Evolutionary conservation across 2,888 invertebrate genomes (phyloP).

Genomic region (Folsomia manolachei): DNA sequence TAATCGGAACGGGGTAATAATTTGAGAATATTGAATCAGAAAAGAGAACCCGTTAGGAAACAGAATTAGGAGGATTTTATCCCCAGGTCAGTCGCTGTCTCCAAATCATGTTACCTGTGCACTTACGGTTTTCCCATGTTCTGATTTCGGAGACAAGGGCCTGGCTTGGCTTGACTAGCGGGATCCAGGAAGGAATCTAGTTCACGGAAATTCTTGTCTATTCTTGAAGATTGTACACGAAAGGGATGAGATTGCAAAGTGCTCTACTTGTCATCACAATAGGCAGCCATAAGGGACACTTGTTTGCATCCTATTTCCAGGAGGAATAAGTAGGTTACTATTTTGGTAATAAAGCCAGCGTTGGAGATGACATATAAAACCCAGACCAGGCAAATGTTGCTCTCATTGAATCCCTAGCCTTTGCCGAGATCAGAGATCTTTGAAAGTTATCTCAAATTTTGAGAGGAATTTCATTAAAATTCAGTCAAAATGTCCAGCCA

Average conservation of each 20-base stretch:
- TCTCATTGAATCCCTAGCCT: background rate
- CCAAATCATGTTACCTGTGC: too few relatives aligned
- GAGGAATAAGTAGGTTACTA: background rate
- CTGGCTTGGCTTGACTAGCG: too few relatives aligned
- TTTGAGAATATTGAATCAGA: background rate
- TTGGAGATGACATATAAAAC: conserved; percentile 6
- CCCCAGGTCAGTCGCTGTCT: background rate
- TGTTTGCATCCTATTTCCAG: conserved; percentile 4
- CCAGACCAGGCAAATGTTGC: background rate
- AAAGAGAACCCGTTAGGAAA: background rate
- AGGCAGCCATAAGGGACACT: background rate
- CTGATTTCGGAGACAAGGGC: conserved; percentile 15
- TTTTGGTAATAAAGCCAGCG: background rate
- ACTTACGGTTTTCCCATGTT: conserved; percentile 13
- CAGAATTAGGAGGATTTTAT: background rate
- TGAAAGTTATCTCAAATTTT: conserved; percentile 15
- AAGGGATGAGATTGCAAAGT: background rate
- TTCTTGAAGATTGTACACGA: background rate
- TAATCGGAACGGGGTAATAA: background rate
- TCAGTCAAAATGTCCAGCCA: conserved; percentile 21
- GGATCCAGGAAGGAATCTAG: background rate
- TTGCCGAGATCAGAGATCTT: background rate
- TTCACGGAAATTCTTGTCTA: too few relatives aligned
- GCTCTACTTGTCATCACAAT: background rate
- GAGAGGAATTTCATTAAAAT: background rate